These are phyloP conservation scores for Leucoraja ocellata DNA, from an alignment of 2,797 vertebrate species.

Conservation along the genomic window DNA sequence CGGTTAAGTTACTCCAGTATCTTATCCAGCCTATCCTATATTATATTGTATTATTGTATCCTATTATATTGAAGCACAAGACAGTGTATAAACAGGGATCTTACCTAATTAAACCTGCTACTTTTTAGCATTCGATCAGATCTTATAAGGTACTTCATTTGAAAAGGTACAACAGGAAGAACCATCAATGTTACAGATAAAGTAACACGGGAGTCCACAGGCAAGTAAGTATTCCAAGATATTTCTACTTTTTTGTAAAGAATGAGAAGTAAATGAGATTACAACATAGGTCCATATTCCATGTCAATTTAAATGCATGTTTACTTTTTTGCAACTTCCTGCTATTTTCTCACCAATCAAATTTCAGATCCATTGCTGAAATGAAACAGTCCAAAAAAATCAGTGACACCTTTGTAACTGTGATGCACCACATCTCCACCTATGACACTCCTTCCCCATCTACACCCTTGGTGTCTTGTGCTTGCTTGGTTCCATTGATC, in stretches of 20 bases:
- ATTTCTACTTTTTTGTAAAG: neutral
- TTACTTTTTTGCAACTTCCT: neutral
- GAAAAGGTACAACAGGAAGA: neutral
- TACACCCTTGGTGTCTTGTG: neutral
- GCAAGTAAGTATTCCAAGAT: neutral
- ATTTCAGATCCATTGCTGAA: neutral
- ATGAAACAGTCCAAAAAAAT: neutral
- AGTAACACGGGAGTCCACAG: neutral
- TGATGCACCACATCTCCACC: neutral
- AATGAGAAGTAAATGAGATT: neutral
- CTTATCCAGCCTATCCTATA: no score
- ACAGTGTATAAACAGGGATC: no score
- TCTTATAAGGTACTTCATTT: neutral
- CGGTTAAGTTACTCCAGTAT: no score
- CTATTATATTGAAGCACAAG: no score
- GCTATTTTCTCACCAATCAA: neutral
- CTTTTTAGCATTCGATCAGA: neutral
- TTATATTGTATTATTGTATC: no score
- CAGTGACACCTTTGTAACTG: neutral
- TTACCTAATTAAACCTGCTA: neutral
- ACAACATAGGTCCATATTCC: neutral
- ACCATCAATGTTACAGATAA: neutral
- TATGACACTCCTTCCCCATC: neutral
- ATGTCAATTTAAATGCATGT: neutral
- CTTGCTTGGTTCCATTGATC: neutral